These are phyloP conservation scores for Melanotaenia boesemani DNA, from an alignment of 2,797 vertebrate genomes.

Conservation along the genomic window DNA sequence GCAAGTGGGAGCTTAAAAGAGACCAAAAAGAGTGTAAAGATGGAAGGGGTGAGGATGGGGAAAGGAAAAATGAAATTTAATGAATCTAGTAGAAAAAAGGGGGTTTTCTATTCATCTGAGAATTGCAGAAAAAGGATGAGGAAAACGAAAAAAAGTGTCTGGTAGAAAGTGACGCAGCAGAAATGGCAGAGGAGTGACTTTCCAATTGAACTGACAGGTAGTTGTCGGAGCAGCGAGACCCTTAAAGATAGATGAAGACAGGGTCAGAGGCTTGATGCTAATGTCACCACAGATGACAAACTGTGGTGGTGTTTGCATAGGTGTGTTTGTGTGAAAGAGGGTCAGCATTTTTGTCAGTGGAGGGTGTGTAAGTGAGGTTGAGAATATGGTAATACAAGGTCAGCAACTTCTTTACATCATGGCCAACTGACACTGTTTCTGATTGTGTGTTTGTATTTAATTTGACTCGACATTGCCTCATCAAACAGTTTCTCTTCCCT, in stretches of 20 bases:
- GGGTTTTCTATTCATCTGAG: background rate
- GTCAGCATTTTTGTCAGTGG: constrained; percentile 44
- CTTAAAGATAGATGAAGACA: constrained; percentile 68
- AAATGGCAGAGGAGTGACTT: constrained; percentile 28
- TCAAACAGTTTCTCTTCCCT: constrained; percentile 24
- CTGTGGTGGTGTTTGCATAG: constrained; percentile 8
- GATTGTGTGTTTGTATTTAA: constrained; percentile 9
- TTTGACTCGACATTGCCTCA: constrained; percentile 15
- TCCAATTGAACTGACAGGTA: constrained; percentile 66
- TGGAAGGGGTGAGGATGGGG: too few relatives aligned
- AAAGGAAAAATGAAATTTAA: background rate
- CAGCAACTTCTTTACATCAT: constrained; percentile 27
- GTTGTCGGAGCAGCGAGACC: constrained; percentile 64
- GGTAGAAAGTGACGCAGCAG: background rate
- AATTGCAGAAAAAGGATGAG: background rate
- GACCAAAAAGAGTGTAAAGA: background rate
- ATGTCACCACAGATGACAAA: constrained; percentile 68
- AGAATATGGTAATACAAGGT: constrained; percentile 36
- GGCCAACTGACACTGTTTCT: constrained; percentile 3
- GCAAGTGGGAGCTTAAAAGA: background rate
- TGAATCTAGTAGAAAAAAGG: constrained; percentile 4
- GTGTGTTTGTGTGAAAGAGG: constrained; percentile 19
- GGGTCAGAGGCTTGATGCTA: constrained; percentile 64
- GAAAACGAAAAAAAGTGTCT: background rate
- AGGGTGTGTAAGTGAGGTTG: background rate